Base-by-base conservation (phyloP, 2,888 invertebrate species). In the Drosophila aldrichi region DNA sequence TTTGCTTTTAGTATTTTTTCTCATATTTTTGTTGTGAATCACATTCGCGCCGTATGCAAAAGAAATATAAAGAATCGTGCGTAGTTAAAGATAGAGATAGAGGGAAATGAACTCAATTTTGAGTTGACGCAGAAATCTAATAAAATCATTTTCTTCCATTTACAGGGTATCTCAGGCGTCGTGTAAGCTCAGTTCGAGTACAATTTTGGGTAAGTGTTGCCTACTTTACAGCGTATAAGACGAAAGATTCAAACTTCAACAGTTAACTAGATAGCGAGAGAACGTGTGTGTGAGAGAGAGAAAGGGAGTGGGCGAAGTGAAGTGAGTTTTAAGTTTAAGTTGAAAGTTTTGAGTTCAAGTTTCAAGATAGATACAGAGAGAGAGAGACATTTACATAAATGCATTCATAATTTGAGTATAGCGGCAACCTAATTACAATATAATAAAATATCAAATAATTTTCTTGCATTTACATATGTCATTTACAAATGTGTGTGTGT, bases 341-440 rank as follows among this genome's bases (percentile, higher is more conserved):
- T 75, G 68, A 74, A 73, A 32, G 57, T 76, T 52, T 36, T 36
- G 49, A 51, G 51, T 51, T 79, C 49, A 68, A 71, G 66, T 49
- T 48, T 59, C 22, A 29, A 46, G 16, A 25, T 25, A 46, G 46
- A 46, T 9, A 46, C 20, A 46, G 44, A 46, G 16, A 44, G 44
- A 46, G 9, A 46, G 25, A 46, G 16, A 77, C 77, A 77, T 77
- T 77, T 77, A 77, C 77, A 77, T 85, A 85, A 85, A 85, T 85
- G 84, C 84, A 85, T 84, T 65, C 78, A 87, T 74, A 87, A 80
- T 87, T 85, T 85, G 84, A 85, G 84, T 85, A 84, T 85, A 87
- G 84, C 88, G 88, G 84, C 84, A 87, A 88, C 84, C 84, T 87
- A 87, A 82, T 86, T 85, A 82, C 84, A 87, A 74, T 83, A 83